Percentiles rank a stretch among this genome's conserved stretches.
Conservation (phyloP, 2,888 invertebrate species). For the Vannuccia rotundouncinata region DNA sequence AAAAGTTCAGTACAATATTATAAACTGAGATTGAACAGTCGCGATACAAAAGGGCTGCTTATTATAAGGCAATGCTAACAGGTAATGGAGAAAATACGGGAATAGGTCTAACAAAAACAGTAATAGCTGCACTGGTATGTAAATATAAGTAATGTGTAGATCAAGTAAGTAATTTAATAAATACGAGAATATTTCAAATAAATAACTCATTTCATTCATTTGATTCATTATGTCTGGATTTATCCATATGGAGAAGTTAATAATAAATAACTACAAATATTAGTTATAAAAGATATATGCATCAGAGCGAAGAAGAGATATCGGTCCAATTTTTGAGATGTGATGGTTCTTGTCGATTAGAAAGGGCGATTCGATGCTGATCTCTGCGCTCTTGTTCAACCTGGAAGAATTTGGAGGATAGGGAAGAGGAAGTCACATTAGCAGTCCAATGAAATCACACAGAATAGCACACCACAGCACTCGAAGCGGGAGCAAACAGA, state of each 20-base stretch:
- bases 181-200: not conserved
- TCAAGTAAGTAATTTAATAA: not conserved
- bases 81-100: not conserved
- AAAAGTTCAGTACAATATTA: not conserved
- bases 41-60: not conserved
- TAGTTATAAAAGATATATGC: not conserved
- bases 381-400: conserved; percentile 4
- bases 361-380: not conserved
- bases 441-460: not conserved
- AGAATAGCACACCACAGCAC: not conserved
- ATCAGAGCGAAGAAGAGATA: not conserved
- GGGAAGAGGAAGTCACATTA: not conserved
- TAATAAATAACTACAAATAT: not conserved
- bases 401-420: not conserved
- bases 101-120: not conserved
- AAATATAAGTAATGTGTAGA: not conserved
- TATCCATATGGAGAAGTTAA: not conserved
- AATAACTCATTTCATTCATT: not conserved
- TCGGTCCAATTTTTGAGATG: not conserved
- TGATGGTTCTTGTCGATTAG: not conserved
- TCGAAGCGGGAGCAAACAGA: not conserved
- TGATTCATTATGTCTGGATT: not conserved
- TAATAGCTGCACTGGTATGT: conserved; percentile 19
- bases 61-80: not conserved
- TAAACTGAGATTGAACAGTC: conserved; percentile 9